phyloP scores from a whole-genome alignment of 2,888 invertebrate species.

The Chironomus riparius region DNA sequence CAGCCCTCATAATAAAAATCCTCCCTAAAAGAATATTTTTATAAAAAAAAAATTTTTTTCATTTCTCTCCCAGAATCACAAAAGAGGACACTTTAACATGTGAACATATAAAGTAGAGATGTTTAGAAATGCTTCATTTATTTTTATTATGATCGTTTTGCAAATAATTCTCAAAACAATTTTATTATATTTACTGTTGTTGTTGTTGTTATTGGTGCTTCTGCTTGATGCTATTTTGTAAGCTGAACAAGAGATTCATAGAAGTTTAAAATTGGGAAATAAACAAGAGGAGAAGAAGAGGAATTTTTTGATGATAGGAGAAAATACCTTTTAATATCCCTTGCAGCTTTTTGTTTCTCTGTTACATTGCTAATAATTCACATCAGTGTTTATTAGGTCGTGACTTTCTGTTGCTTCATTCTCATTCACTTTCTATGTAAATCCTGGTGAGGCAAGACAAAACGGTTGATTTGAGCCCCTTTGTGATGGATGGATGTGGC shows the following conservation, averaged over 20 bases:
- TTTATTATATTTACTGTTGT: not conserved
- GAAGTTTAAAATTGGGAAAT: no score
- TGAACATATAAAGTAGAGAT: conserved; percentile 20
- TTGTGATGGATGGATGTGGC: no score
- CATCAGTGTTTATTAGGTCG: conserved; percentile 26
- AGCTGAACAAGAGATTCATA: no score
- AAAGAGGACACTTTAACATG: conserved; percentile 13
- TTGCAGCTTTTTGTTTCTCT: not conserved
- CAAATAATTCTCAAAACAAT: conserved; percentile 21
- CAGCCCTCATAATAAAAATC: conserved; percentile 11
- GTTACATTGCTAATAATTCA: conserved; percentile 19
- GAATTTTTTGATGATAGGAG: not conserved
- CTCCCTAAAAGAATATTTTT: conserved; percentile 1
- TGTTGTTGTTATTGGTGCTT: not conserved
- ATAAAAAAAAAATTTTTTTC: not conserved
- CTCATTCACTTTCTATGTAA: not conserved
- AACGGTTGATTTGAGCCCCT: not conserved
- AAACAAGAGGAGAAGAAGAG: no score
- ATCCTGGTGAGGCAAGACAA: not conserved
- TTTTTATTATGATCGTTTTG: conserved; percentile 24
- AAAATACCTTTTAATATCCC: not conserved
- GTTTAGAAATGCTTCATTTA: conserved; percentile 25
- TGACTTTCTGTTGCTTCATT: not conserved
- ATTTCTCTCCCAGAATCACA: not conserved
- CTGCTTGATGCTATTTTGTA: not conserved